These are phyloP conservation scores for Moxostoma hubbsi DNA, from an alignment of 2,797 vertebrate genomes.

Conservation along the genomic window DNA sequence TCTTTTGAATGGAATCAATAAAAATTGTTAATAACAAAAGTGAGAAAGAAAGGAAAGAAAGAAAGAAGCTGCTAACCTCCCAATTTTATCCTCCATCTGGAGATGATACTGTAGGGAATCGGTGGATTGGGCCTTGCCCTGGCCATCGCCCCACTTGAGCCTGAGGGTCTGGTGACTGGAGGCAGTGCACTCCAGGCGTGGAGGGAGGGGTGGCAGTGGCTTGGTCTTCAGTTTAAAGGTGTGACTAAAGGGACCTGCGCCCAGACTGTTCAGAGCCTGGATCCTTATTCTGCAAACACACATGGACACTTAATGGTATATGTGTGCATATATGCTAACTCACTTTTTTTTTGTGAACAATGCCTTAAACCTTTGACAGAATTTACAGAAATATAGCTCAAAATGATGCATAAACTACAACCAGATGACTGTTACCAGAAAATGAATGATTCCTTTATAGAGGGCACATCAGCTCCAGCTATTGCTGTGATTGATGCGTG, in stretches of 20 bases:
- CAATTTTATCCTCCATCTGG: conserved; percentile 93
- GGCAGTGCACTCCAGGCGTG: conserved; percentile 93
- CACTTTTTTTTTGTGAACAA: too few species aligned
- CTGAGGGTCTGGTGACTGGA: conserved; percentile 97
- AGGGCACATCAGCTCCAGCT: too few species aligned
- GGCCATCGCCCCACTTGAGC: conserved; percentile 96
- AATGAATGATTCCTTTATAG: too few species aligned
- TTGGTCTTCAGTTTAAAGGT: conserved; percentile 97
- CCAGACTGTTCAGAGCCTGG: conserved; percentile 95
- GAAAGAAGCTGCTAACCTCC: conserved; percentile 79
- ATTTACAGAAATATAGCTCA: too few species aligned
- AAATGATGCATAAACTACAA: too few species aligned
- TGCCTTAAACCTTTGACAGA: too few species aligned
- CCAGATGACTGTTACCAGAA: too few species aligned
- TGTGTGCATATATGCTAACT: too few species aligned
- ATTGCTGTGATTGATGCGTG: not conserved
- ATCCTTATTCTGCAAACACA: conserved; percentile 86
- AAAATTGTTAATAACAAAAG: too few species aligned
- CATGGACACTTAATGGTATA: not conserved
- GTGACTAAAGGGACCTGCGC: conserved; percentile 95
- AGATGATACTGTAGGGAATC: conserved; percentile 94
- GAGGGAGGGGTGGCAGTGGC: conserved; percentile 92
- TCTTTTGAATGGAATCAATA: too few species aligned
- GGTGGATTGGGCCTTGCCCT: conserved; percentile 80
- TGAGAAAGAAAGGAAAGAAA: too few species aligned